Evolutionary conservation across 2,113 vertebrate species (phyloP).

Genomic region (Clarias batrachus): DNA sequence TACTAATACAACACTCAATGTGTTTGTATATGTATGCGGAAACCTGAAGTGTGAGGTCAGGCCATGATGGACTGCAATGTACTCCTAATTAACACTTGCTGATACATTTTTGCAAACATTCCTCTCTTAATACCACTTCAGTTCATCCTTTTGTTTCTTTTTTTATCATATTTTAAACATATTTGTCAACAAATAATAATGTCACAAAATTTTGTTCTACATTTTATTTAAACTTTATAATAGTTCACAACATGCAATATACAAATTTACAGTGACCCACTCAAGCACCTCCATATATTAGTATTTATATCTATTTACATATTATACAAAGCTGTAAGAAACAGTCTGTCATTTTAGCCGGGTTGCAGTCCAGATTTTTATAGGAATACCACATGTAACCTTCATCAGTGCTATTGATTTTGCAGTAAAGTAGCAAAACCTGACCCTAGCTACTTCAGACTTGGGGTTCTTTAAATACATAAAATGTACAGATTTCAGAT

Average conservation of each 20-base stretch:
- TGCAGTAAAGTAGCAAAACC: neutral
- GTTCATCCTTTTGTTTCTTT: neutral
- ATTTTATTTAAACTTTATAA: constrained; percentile 64
- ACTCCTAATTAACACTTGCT: neutral
- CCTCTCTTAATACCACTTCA: neutral
- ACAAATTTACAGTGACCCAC: constrained; percentile 63
- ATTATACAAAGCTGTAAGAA: constrained; percentile 66
- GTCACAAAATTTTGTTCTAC: constrained; percentile 17
- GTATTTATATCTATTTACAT: constrained; percentile 77
- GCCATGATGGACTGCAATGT: neutral
- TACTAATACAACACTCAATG: neutral
- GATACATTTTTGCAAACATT: neutral
- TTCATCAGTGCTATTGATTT: constrained; percentile 35
- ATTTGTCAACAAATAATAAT: neutral
- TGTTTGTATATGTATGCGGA: neutral
- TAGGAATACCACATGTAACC: constrained; percentile 1
- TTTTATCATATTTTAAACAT: neutral
- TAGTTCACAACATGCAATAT: constrained; percentile 66
- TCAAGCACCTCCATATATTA: constrained; percentile 74
- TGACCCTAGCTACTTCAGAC: neutral
- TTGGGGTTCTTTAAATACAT: neutral
- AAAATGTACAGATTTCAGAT: neutral
- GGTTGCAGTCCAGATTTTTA: neutral
- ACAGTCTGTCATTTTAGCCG: constrained; percentile 10
- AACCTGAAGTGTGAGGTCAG: neutral